phyloP scores from a whole-genome alignment of 2,113 vertebrate genomes.

The Thinocorus orbignyianus region DNA sequence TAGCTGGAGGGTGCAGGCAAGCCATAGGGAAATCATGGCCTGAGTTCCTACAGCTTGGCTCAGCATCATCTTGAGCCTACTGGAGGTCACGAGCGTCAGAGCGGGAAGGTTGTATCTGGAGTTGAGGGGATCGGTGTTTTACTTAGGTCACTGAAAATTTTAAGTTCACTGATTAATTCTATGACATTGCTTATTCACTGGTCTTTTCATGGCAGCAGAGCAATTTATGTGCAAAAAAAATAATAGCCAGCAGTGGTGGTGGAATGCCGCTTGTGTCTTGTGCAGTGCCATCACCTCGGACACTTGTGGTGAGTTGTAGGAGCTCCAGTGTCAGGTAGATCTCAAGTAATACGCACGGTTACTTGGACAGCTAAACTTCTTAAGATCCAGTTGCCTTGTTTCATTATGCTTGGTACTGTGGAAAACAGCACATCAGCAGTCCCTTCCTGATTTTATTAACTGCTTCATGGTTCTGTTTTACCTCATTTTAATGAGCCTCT shows the following conservation, averaged over 20 bases:
- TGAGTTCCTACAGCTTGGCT: neutral
- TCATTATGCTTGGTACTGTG: neutral
- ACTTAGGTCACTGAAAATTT: neutral
- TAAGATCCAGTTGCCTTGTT: neutral
- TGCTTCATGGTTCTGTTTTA: neutral
- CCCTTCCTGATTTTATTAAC: slow-evolving; percentile 16
- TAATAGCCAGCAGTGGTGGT: neutral
- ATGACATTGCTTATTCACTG: neutral
- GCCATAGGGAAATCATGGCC: neutral
- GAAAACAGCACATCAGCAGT: neutral
- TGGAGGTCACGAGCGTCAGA: neutral
- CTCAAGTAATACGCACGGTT: neutral
- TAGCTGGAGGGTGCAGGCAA: neutral
- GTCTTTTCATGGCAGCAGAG: neutral
- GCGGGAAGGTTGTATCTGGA: neutral
- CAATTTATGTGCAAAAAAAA: neutral
- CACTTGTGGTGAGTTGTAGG: neutral
- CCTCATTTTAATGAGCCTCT: neutral
- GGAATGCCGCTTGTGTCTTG: neutral
- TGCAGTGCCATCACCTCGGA: neutral
- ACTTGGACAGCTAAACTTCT: neutral
- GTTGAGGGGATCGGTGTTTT: neutral
- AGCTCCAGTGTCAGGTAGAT: neutral
- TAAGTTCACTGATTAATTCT: neutral
- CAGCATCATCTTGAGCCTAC: neutral